These are phyloP conservation scores for Drosophila melanosoma DNA, from an alignment of 2,888 invertebrate species.

Conservation along the genomic window DNA sequence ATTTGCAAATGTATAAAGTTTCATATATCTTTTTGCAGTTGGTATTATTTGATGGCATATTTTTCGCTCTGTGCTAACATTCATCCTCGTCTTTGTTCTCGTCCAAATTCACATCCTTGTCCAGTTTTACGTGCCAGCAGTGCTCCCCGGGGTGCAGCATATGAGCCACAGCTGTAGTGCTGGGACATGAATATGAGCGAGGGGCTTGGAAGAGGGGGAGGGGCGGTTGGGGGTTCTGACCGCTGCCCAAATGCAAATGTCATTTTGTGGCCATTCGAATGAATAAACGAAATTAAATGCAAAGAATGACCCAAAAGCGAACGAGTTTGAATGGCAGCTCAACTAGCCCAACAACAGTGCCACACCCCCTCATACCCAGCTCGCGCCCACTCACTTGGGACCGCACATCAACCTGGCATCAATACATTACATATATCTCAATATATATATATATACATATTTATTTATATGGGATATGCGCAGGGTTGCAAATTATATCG, in stretches of 20 bases:
- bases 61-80: constrained; percentile 5
- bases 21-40: neutral
- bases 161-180: constrained; percentile 40
- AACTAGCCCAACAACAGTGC: constrained; percentile 34
- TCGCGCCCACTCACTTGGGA: constrained; percentile 32
- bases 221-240: constrained; percentile 12
- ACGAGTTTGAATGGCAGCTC: constrained; percentile 67
- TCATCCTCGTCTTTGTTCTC: constrained; percentile 2
- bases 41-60: neutral
- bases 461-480: neutral
- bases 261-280: constrained; percentile 83
- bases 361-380: neutral
- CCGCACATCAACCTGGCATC: constrained; percentile 46
- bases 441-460: neutral
- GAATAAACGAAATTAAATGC: constrained; percentile 84
- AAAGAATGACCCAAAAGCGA: constrained; percentile 56
- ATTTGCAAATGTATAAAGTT: neutral
- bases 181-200: constrained; percentile 31
- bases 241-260: constrained; percentile 78
- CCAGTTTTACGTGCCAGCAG: constrained; percentile 18
- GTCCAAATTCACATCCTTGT: constrained; percentile 10
- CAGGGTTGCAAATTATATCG: constrained; percentile 47
- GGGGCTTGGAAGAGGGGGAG: neutral
- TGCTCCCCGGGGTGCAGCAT: constrained; percentile 46
- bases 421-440: constrained; percentile 20